phyloP scores from a whole-genome alignment of 2,797 vertebrate species.

The Lepilemur ruficaudatus region DNA sequence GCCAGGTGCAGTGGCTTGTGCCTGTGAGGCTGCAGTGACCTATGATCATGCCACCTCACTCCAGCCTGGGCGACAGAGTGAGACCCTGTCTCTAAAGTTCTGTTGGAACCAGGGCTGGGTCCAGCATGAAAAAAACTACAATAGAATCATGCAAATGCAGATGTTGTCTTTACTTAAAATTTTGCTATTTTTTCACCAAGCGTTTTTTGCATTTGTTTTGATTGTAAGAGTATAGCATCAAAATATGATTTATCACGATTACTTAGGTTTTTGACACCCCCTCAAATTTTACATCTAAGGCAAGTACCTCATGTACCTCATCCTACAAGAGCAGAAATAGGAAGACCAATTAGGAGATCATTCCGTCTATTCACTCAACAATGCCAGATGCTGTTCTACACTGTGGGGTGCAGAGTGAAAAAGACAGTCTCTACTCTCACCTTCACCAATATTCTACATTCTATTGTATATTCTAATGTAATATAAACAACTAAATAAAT shows the following conservation, averaged over 20 bases:
- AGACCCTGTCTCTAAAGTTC: not conserved
- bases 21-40: too few species aligned
- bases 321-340: not conserved
- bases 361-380: not conserved
- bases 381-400: not conserved
- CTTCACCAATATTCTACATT: not conserved
- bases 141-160: not conserved
- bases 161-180: not conserved
- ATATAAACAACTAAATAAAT: not conserved
- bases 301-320: not conserved
- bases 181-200: not conserved
- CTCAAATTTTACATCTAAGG: not conserved
- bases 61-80: too few species aligned
- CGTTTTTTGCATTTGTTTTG: not conserved
- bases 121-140: not conserved
- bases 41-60: too few species aligned
- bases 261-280: not conserved
- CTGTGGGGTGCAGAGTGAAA: not conserved
- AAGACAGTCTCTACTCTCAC: not conserved
- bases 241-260: not conserved
- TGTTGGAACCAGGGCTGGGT: not conserved
- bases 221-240: not conserved
- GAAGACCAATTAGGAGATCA: not conserved
- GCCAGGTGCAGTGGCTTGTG: too few species aligned
- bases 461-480: not conserved